Conservation (phyloP, 37 sponge, comb jelly and placozoan species). For the Beroe ovata region DNA sequence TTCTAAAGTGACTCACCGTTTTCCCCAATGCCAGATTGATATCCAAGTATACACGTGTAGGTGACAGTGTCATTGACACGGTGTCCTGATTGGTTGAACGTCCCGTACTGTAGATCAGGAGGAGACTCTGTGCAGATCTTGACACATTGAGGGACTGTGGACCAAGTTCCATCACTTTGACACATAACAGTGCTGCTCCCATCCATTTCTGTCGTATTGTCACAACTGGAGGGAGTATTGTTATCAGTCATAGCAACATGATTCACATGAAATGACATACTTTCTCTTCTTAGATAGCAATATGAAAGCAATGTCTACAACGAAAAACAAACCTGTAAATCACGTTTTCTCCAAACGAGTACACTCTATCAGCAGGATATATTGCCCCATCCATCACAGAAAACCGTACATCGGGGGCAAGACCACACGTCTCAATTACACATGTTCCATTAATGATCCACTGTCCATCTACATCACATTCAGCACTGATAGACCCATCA, state of each 20-base stretch:
- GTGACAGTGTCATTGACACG: conserved; percentile 12
- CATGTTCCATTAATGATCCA: conserved; percentile 2
- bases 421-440: conserved; percentile 7
- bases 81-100: not conserved
- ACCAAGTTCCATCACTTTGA: conserved; percentile 22
- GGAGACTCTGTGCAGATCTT: not conserved
- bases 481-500: not conserved
- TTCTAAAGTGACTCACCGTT: not conserved
- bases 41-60: not conserved
- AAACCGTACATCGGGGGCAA: conserved; percentile 9
- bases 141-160: not conserved
- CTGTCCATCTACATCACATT: not conserved
- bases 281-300: no score
- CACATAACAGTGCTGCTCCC: not conserved
- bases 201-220: conserved; percentile 27
- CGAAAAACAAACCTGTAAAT: conserved; percentile 13
- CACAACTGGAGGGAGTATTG: not conserved
- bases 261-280: not conserved
- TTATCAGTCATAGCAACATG: not conserved
- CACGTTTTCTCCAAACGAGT: not conserved
- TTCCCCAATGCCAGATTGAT: not conserved
- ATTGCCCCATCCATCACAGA: not conserved
- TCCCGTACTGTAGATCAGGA: not conserved
- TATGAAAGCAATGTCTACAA: no score
- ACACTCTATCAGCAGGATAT: not conserved